Percentiles rank a stretch among this genome's conserved stretches.
Conservation (phyloP, 2,113 vertebrate species). For the Osmerus eperlanus region DNA sequence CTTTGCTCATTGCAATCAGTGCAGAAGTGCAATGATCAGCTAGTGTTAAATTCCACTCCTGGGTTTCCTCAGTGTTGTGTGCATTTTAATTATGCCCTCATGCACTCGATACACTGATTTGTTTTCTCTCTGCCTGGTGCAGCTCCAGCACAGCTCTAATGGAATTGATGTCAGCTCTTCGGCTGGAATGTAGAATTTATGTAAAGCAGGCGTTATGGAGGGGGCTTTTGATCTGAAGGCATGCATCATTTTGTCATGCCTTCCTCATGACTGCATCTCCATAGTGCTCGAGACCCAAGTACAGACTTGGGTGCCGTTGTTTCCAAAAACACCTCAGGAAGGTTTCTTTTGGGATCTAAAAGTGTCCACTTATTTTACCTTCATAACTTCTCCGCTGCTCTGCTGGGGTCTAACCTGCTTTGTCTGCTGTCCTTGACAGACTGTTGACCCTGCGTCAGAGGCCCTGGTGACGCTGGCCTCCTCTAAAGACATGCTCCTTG, state of each 20-base stretch:
- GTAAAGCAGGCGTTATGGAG: not conserved
- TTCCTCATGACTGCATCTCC: not conserved
- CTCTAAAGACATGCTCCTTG: conserved; percentile 91
- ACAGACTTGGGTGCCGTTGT: not conserved
- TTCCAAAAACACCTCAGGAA: conserved; percentile 5
- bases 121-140: conserved; percentile 2
- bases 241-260: conserved; percentile 4
- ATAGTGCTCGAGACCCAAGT: not conserved
- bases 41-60: conserved; percentile 3
- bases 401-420: not conserved
- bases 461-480: conserved; percentile 92
- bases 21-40: conserved; percentile 40
- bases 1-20: conserved; percentile 4
- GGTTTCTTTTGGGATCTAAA: conserved; percentile 8
- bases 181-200: conserved; percentile 9
- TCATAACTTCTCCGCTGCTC: not conserved
- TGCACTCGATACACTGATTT: conserved; percentile 29
- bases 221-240: not conserved
- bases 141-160: conserved; percentile 4
- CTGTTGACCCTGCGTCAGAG: conserved; percentile 81
- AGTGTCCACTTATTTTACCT: not conserved
- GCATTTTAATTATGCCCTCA: conserved; percentile 48
- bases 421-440: conserved; percentile 60
- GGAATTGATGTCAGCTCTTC: conserved; percentile 17
- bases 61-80: conserved; percentile 27